Evolutionary conservation across 2,113 vertebrate species (phyloP), one percentile per base, ranked within the genome.

Genomic region (Equus przewalskii): DNA sequence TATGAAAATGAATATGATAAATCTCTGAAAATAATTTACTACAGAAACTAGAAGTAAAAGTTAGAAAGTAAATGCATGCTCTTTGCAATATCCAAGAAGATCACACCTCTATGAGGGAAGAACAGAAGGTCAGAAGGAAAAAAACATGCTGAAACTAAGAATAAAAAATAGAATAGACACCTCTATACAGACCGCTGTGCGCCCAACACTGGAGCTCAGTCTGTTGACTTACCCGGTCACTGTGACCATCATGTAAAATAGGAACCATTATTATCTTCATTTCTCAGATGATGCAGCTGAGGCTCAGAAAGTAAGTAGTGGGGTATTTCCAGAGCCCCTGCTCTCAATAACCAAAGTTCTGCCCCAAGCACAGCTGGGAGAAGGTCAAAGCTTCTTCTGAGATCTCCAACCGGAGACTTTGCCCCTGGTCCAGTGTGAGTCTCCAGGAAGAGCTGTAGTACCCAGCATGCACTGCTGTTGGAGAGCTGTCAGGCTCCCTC

Each of bases 321-420:
- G n/a, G 33, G 60, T 14, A 30, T 70, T 76, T 76, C 30, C 30
- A 84, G 70, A 69, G 60, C 33, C 41, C 18, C 5, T 14, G 13
- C 19, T 86, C 9, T 58, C 36, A n/a, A 10, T 14, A 64, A 69
- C 51, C 18, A 0, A 69, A 19, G 72, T n/a, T 75, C 86, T 46
- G 69, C 33, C 10, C 24, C 3, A 6, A 6, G 1, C 54, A 7
- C n/a, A 44, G 5, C 16, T 51, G 4, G 26, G 16, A 21, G 10
- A 30, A 70, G 58, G 56, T 18, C 51, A 73, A 15, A 64, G 49
- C 2, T n/a, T 19, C 1, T 8, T 54, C 44, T 79, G 5, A 28
- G 75, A 46, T 9, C 13, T 81, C 65, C 30, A 46, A 28, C 44
- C 16, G 4, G 13, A 78, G 30, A 46, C 16, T 54, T 18, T 0